Base-by-base conservation (phyloP, 2,888 invertebrate genomes). In the Emmelina monodactyla region DNA sequence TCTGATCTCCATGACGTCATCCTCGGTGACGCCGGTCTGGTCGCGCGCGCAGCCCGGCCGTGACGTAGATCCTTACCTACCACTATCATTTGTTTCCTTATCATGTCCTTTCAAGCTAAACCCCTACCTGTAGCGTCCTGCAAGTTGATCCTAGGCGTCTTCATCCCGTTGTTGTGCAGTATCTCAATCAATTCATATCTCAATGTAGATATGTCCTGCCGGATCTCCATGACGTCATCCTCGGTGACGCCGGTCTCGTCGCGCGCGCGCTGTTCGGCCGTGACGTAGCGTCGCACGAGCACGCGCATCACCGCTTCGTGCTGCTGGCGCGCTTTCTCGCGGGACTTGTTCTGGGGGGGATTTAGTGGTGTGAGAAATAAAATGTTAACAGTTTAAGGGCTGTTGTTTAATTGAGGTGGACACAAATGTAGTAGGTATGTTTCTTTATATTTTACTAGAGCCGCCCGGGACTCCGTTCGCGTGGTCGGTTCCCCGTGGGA, bases 181-280 rank as follows among this genome's bases (percentile, higher is more conserved):
- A 97, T 95, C 54, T 96, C 95, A 35, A 97, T 88, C 14, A 97
- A 81, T 58, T 97, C 97, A 63, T 90, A 97, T 42, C 95, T 83
- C 45, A 97, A 83, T 3, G 94, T 91, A n/a, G 94, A 95, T 43
- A 97, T 95, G 61, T 97, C 97, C 58, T 97, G 97, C 50, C 97
- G 86, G 53, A 97, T 94, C 80, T 98, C 98, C 86, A 96, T 96
- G 44, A 98, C 92, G 66, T 98, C 97, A 68, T 98, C 98, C 61
- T 97, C 97, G 0, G 94, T 95, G 14, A 97, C 92, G 6, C 94
- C 93, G 41, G 88, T 91, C 35, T 94, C 93, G 60, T 97, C 95
- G 33, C 93, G 84, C 45, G 92, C 93, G 30, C 91, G 76, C 63
- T 94, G 94, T 61, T 93, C 93, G 0, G 91, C 88, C 0, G 92